Evolutionary conservation across 2,797 vertebrate genomes (phyloP).

Genomic region (Mormyrus hasselquistii): DNA sequence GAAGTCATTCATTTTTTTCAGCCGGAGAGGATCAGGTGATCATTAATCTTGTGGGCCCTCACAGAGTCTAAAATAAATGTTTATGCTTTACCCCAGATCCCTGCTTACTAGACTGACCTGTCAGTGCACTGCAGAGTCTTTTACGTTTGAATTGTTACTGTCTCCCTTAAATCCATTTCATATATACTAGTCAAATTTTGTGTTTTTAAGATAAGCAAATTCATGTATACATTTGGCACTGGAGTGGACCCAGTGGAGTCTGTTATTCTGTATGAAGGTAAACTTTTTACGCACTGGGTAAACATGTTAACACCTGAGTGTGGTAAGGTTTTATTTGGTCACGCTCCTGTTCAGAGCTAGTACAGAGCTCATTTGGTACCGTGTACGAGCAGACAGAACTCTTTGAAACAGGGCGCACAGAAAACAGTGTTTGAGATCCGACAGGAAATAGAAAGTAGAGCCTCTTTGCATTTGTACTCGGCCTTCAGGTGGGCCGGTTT

Average conservation of each 20-base stretch:
- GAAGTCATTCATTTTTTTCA: constrained; percentile 17
- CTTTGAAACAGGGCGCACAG: not conserved
- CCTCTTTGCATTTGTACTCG: not conserved
- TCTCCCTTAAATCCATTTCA: not conserved
- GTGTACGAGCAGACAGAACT: not conserved
- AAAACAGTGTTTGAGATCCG: not conserved
- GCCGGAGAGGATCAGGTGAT: not conserved
- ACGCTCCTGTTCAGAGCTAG: not conserved
- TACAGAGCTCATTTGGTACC: not conserved
- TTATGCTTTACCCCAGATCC: not conserved
- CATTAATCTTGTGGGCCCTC: constrained; percentile 8
- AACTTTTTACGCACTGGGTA: not conserved
- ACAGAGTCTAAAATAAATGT: constrained; percentile 10
- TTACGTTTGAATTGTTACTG: not conserved
- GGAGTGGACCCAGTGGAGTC: not conserved
- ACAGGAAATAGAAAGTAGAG: not conserved
- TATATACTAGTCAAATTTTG: constrained; percentile 9
- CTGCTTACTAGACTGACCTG: not conserved
- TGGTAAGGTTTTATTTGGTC: not conserved
- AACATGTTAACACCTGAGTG: not conserved
- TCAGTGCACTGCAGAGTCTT: not conserved
- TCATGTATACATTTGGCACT: not conserved
- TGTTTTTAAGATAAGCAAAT: not conserved
- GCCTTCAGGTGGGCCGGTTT: not conserved
- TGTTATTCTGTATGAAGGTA: not conserved